Evolutionary conservation across 1,140 invertebrate species (phyloP), one percentile per base, ranked within the genome.

Genomic region (Bilobella aurantiaca): DNA sequence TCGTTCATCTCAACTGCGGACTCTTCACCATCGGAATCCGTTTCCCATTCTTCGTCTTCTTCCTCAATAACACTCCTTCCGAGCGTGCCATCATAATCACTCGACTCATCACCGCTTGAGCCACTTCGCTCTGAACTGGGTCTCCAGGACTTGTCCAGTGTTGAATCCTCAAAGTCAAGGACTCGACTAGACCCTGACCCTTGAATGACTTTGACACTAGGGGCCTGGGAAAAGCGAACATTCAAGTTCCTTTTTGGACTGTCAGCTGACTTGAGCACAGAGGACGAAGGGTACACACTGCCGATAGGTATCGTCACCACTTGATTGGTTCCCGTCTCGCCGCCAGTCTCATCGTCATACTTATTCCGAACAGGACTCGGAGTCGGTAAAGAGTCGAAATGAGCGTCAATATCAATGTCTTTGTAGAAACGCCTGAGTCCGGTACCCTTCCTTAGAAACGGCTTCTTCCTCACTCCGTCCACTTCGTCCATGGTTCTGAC

Each of bases 361-460:
- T 62, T 61, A 53, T n/a, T n/a, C n/a, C n/a, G n/a, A n/a, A n/a
- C n/a, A n/a, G n/a, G n/a, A n/a, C n/a, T n/a, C n/a, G n/a, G n/a
- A n/a, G n/a, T n/a, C n/a, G n/a, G n/a, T n/a, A n/a, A n/a, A n/a
- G n/a, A n/a, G n/a, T 23, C 14, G 49, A 53, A 53, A 23, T 53
- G 49, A 53, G 21, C 5, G 23, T 53, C 49, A 23, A 53, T 12
- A 23, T 53, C 49, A 53, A 53, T 12, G 49, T 53, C 49, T 23
- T 53, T 53, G 59, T 62, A 66, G 27, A 46, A 66, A 3, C 65
- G 58, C 34, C 18, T 14, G 12, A 66, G 28, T n/a, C 65, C 65
- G 62, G 27, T 53, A 5, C 65, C 58, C 31, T 62, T 61, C 27
- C 47, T 61, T 3, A 65, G 28, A 49, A 65, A 65, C 5, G 57